These are phyloP conservation scores for Caenorhabditis drosophilae DNA, from an alignment of 2,888 invertebrate species.

Conservation along the genomic window DNA sequence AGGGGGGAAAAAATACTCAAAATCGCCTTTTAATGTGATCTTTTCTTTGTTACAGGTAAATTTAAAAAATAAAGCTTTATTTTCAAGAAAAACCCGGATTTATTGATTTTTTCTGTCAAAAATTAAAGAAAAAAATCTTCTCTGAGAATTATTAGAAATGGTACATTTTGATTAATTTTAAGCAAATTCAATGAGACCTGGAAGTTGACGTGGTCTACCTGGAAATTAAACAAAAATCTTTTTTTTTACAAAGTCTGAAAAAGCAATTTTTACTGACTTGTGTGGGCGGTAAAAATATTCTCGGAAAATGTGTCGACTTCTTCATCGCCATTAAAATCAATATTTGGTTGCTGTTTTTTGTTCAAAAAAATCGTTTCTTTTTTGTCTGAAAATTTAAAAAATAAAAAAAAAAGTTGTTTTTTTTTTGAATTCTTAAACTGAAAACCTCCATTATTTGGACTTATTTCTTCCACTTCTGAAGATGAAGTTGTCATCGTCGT, in stretches of 20 bases:
- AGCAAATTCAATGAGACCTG: conserved; percentile 31
- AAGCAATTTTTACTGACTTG: conserved; percentile 2
- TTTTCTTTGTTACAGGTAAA: not conserved
- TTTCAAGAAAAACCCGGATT: no score
- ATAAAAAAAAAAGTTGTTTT: no score
- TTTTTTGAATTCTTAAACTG: no score
- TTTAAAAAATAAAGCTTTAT: no score
- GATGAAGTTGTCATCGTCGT: not conserved
- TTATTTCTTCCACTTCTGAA: conserved; percentile 5
- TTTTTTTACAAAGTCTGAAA: not conserved
- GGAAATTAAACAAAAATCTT: conserved; percentile 1
- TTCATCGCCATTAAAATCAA: conserved; percentile 23
- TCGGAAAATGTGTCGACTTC: conserved; percentile 30
- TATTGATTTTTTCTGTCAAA: not conserved
- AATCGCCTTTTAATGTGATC: no score
- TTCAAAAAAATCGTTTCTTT: not conserved
- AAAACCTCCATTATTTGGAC: conserved; percentile 16
- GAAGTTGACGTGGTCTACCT: conserved; percentile 23
- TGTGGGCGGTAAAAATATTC: conserved; percentile 31
- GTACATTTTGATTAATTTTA: not conserved
- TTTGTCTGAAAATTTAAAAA: no score
- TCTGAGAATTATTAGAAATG: no score
- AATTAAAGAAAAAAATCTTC: no score
- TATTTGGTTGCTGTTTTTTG: not conserved
- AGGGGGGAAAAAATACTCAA: not conserved